Base-by-base conservation (phyloP, 2,797 vertebrate genomes). In the Galago senegalensis region DNA sequence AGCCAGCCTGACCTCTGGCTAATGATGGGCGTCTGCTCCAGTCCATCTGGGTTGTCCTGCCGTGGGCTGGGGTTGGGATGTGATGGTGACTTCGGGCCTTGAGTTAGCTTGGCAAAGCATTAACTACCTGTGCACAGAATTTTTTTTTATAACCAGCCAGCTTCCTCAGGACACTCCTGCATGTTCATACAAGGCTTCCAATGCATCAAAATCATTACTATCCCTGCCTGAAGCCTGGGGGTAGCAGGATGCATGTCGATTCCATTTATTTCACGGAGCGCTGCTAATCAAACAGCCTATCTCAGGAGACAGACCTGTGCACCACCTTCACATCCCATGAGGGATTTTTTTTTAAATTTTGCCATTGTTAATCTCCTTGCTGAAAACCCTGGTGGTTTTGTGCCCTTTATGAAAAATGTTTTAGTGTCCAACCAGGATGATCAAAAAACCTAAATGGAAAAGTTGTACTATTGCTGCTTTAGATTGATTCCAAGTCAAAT, bases 101-200 rank as follows among this genome's bases (percentile, higher is more conserved):
- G 76, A 8, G 4, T 2, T 14, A 18, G 40, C 61, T 27, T 7
- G 7, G 58, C 7, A 7, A 21, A 10, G n/a, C 37, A 4, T n/a
- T 20, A 4, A 3, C 29, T 8, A 13, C 46, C 37, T 58, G 1
- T 0, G 18, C 12, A 0, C 4, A 67, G 58, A 40, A 5, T 37
- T 56, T 34, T 46, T 29, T 79, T 31, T 70, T 53, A 5, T 23
- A 67, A 46, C 56, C 63, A 10, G 58, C 40, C 58, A 29, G 29
- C 43, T 2, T 76, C 34, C 56, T 56, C 18, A 3, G 34, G 77
- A 75, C 2, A 0, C 37, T 2, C 21, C 12, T 56, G 1, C 25
- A 0, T 20, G n/a, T 56, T 84, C 79, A 1, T 25, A n/a, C 79
- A 23, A 53, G 72, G 67, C 56, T 40, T 70, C n/a, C 40, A 1